These are phyloP conservation scores for Laupala kohalensis DNA, from an alignment of 1,140 invertebrate genomes.

Conservation along the genomic window DNA sequence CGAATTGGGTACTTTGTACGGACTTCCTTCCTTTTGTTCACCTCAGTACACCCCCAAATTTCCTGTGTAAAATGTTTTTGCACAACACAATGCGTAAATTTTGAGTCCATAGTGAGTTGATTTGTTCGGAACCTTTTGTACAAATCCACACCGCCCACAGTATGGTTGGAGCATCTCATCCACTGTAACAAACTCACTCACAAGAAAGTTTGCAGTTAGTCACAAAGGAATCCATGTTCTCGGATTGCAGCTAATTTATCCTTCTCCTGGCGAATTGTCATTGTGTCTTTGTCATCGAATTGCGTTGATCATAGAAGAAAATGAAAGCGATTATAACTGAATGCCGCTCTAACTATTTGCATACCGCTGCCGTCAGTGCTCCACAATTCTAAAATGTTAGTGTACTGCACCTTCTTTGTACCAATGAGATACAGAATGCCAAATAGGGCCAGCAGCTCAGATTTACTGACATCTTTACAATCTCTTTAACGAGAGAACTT, in stretches of 20 bases:
- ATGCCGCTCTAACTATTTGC: not conserved
- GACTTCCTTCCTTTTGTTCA: not conserved
- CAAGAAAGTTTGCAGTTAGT: not conserved
- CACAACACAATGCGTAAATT: not conserved
- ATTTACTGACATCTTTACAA: not conserved
- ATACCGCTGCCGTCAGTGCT: not conserved
- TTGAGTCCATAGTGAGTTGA: conserved; percentile 1
- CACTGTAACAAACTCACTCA: conserved; percentile 1
- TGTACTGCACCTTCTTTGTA: not conserved
- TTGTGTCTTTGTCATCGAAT: not conserved
- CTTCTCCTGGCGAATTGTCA: not conserved
- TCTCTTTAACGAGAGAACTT: not conserved
- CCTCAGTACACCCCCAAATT: conserved; percentile 2
- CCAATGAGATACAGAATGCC: not conserved
- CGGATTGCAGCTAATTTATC: not conserved
- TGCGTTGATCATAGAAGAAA: not conserved
- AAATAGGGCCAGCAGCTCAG: not conserved
- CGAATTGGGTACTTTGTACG: not conserved
- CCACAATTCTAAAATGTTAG: not conserved
- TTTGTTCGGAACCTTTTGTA: conserved; percentile 5
- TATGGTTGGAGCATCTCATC: conserved; percentile 10
- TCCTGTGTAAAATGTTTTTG: conserved; percentile 5
- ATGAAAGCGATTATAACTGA: not conserved
- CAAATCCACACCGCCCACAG: conserved; percentile 3
- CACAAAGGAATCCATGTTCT: not conserved